These are phyloP conservation scores for Acronicta aceris DNA, from an alignment of 2,888 invertebrate species.

Conservation along the genomic window DNA sequence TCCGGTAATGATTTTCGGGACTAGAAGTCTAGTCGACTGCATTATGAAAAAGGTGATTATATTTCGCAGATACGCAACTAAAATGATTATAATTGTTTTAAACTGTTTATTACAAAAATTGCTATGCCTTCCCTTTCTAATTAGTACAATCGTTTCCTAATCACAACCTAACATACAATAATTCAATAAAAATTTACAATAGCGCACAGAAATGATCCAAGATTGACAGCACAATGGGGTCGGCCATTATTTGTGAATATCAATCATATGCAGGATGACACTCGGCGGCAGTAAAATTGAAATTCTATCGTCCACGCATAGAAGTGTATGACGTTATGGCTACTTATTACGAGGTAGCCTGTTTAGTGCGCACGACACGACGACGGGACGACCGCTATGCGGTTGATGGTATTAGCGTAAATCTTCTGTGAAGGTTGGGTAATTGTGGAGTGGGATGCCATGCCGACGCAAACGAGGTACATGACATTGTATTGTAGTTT, in stretches of 20 bases:
- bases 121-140: slow-evolving; percentile 16
- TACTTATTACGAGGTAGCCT: slow-evolving; percentile 66
- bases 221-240: slow-evolving; percentile 72
- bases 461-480: slow-evolving; percentile 7
- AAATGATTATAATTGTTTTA: slow-evolving; percentile 11
- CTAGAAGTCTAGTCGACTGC: too few species aligned
- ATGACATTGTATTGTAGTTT: slow-evolving; percentile 21
- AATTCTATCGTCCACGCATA: slow-evolving; percentile 71
- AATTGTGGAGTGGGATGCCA: slow-evolving; percentile 31
- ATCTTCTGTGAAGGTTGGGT: slow-evolving; percentile 43
- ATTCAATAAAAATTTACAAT: slow-evolving; percentile 39
- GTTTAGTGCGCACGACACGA: slow-evolving; percentile 51
- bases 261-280: slow-evolving; percentile 70
- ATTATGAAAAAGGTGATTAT: too few species aligned
- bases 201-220: slow-evolving; percentile 27
- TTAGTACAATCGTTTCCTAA: slow-evolving; percentile 29
- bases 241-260: slow-evolving; percentile 71
- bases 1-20: too few species aligned
- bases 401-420: slow-evolving; percentile 54
- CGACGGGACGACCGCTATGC: slow-evolving; percentile 51
- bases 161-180: slow-evolving; percentile 12
- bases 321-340: slow-evolving; percentile 69
- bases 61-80: too few species aligned
- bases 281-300: slow-evolving; percentile 72
- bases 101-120: not conserved